phyloP scores from a whole-genome alignment of 2,113 vertebrate species.

The Platichthys stellatus region DNA sequence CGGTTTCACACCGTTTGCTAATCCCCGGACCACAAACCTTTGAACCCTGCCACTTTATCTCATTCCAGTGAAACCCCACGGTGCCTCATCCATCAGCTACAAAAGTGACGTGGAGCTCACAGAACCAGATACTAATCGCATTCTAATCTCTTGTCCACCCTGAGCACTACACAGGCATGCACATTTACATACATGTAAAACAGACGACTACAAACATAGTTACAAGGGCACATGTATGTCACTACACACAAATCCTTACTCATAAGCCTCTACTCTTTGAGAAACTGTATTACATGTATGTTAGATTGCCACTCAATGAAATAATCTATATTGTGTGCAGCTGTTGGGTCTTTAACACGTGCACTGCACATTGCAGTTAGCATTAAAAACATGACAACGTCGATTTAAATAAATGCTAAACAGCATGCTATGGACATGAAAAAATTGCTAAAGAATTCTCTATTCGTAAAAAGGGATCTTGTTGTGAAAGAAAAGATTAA shows the following conservation, averaged over 20 bases:
- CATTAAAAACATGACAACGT: too few species aligned
- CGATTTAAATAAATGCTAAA: neutral
- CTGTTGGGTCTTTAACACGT: too few species aligned
- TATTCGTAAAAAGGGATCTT: neutral
- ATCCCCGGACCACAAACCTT: conserved; percentile 48
- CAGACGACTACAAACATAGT: conserved; percentile 15
- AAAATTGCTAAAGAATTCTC: neutral
- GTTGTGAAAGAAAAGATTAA: neutral
- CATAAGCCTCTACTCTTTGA: neutral
- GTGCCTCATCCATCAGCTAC: conserved; percentile 48
- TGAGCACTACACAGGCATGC: conserved; percentile 35
- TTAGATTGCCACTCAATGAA: neutral
- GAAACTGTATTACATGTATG: neutral
- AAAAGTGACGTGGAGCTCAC: conserved; percentile 15
- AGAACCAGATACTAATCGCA: conserved; percentile 44
- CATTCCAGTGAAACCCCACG: conserved; percentile 32
- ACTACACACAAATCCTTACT: neutral
- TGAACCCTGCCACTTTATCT: conserved; percentile 52
- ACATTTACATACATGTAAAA: conserved; percentile 28
- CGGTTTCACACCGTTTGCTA: conserved; percentile 44
- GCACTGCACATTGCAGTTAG: too few species aligned
- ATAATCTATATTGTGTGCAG: neutral
- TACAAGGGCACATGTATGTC: neutral
- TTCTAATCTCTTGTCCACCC: conserved; percentile 57
- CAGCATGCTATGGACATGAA: neutral